Base-by-base conservation (phyloP, 2,797 vertebrate species). In the Lates japonicus region DNA sequence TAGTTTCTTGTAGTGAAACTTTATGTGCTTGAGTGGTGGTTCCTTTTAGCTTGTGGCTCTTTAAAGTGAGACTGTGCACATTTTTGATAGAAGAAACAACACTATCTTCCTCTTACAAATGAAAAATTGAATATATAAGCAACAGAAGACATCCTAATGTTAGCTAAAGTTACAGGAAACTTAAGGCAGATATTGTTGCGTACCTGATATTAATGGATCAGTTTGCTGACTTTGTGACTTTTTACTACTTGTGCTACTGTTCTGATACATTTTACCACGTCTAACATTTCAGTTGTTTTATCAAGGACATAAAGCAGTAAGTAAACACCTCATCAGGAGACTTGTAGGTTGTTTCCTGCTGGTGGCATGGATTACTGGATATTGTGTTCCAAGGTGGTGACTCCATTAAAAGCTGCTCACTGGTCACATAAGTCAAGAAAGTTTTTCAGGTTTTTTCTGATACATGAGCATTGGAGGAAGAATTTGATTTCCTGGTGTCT, bases 1-100 rank as follows among this genome's bases (percentile, higher is more conserved):
- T 29, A 59, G 29, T 41, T 35, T 71, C 51, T 60, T 46, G 66
- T 35, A 70, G 58, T 4, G 48, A 77, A 74, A 63, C 84, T 83
- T 88, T 42, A 73, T 78, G 68, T 77, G 74, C 84, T 55, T 35
- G 59, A 89, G 60, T 29, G 77, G 60, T 29, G 66, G 51, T 69
- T 87, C 44, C n/a, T 62, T 80, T 79, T 61, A 25, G 49, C 51
- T 61, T n/a, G 10, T 44, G 54, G 64, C 52, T 48, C 33, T 64
- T 74, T 41, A 25, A 61, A 35, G 19, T 42, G 31, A 64, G 19
- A n/a, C n/a, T 31, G 14, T 64, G 33, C n/a, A 57, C 52, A 52
- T 52, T 70, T 29, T 48, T 46, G 5, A 79, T 46, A 49, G 35
- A 35, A 14, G 3, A 48, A 61, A 19, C 33, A 74, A 66, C 16